Base-by-base conservation (phyloP, 2,888 invertebrate species). In the Chloroclystis v-ata region DNA sequence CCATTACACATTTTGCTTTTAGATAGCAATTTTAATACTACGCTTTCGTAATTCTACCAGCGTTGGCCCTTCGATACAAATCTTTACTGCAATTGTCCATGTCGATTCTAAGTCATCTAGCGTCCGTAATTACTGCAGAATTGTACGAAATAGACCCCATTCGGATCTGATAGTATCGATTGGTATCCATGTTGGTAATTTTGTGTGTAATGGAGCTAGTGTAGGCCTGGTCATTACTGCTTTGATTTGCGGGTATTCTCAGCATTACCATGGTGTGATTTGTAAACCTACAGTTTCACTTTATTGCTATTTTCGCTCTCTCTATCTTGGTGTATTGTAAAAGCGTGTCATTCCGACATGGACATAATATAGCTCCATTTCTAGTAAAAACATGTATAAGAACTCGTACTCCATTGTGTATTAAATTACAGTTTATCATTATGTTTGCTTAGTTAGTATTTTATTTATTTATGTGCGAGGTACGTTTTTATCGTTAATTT, bases 161-260 rank as follows among this genome's bases (percentile, higher is more conserved):
- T 57, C 46, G 49, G 49, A 53, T 53, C 49, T 47, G 54, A 43
- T 39, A 13, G 43, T 46, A 48, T 42, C 45, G 49, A 49, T 39
- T 39, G 12, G 47, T 47, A 40, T 47, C 49, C 40, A 49, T 51
- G 57, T 49, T 33, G 24, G 56, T 52, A 58, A 56, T 63, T 65
- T 60, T 40, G 58, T 54, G 60, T 54, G 58, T 65, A 63, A 61
- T 55, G 59, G 50, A 57, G 64, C 57, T 59, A 59, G 64, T 65
- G 61, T 60, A 57, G 58, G 49, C 37, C 43, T 41, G 30, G 46
- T 50, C 46, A 53, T 56, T 58, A 59, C 51, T 49, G 42, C 26
- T 44, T 44, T 49, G 44, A 49, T 49, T 49, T 49, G 49, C 44
- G 40, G 43, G 48, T 48, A 32, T 33, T 28, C 41, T 30, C 33